Evolutionary conservation across 2,888 invertebrate genomes (phyloP), one percentile per base, ranked within the genome.

Genomic region (Drosophila cracens): DNA sequence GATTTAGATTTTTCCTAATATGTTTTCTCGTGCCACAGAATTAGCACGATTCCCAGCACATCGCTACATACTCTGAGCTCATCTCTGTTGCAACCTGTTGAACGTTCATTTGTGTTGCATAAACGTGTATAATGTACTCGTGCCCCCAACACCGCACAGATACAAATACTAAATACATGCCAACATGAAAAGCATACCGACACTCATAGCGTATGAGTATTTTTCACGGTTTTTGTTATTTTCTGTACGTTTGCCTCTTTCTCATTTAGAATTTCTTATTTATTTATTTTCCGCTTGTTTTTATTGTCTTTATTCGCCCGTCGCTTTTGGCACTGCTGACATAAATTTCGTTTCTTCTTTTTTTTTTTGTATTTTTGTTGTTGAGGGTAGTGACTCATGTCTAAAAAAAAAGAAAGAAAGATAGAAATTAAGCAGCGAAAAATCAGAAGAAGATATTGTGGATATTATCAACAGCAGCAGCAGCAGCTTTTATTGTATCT

Each of bases 301-400:
- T 88, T 83, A 79, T 87, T 74, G 74, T 76, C 76, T 81, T 74
- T 63, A 56, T 75, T 72, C 72, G 79, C 25, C 76, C 64, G 70
- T 74, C 68, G 88, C 82, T 80, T 85, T 81, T 87, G 87, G 88
- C 90, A 88, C 89, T 89, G 89, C 87, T 90, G 89, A 90, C 90
- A 90, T 90, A 90, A 90, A 90, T 90, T 87, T 87, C 62, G 77
- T 65, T 69, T 83, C 65, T 70, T 67, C 73, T 70, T 70, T 69
- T 48, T 70, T 64, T 58, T 63, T 49, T 56, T 49, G 16, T 27
- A 49, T 74, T 52, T 61, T 64, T 70, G 34, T 61, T 62, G 71
- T 72, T 73, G 66, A 70, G 74, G 74, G 52, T 70, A 65, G 86
- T 87, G 87, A 87, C 86, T 87, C 87, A 87, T 76, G 76, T 60